These are phyloP conservation scores for Uropsilus gracilis DNA, from an alignment of 2,113 vertebrate species.

Conservation along the genomic window DNA sequence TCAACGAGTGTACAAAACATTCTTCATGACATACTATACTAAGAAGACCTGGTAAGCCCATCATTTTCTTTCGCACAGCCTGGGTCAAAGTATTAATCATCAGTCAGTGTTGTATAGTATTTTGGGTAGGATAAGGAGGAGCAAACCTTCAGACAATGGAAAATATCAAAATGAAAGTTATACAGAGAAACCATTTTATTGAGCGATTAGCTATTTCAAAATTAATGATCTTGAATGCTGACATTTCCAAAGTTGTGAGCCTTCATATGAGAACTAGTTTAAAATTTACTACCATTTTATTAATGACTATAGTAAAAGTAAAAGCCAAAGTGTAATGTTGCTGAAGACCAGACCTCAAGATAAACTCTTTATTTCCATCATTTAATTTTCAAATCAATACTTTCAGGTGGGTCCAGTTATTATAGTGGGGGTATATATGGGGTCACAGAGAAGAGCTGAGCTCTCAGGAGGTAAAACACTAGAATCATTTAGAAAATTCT, in stretches of 20 bases:
- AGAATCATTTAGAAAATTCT: background rate
- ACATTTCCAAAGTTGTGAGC: conserved; percentile 64
- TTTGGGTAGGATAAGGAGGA: background rate
- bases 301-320: conserved; percentile 64
- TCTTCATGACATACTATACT: background rate
- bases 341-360: background rate
- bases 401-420: background rate
- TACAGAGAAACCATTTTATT: conserved; percentile 41
- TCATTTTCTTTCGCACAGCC: conserved; percentile 28
- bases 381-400: conserved; percentile 58
- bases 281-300: conserved; percentile 70
- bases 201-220: conserved; percentile 55
- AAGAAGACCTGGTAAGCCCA: background rate
- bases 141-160: conserved; percentile 41
- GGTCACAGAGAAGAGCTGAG: background rate
- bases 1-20: background rate
- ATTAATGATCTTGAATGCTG: conserved; percentile 71
- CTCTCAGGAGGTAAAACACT: background rate
- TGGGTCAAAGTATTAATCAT: conserved; percentile 13
- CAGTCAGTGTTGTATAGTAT: background rate
- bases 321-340: conserved; percentile 30
- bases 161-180: conserved; percentile 57
- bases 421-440: background rate
- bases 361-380: conserved; percentile 50
- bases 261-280: conserved; percentile 60